These are phyloP conservation scores for Eutolmus rufibarbis DNA, from an alignment of 2,888 invertebrate species.

Conservation along the genomic window DNA sequence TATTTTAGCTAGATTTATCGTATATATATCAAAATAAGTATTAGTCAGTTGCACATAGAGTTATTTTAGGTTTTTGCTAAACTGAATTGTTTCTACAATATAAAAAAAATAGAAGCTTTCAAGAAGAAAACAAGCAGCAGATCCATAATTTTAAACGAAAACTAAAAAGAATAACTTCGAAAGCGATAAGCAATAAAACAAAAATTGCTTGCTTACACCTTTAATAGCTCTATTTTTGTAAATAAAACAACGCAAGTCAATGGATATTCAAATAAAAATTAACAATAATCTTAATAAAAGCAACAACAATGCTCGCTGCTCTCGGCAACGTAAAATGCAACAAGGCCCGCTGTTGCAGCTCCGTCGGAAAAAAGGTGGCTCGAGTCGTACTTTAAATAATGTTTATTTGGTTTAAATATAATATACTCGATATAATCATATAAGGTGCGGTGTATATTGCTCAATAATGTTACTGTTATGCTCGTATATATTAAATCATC, in stretches of 20 bases:
- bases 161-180: background rate
- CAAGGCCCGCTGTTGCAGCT: background rate
- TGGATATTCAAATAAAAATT: slow-evolving; percentile 4
- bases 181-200: background rate
- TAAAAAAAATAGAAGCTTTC: too few relatives aligned
- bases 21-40: too few relatives aligned
- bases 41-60: too few relatives aligned
- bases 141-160: background rate
- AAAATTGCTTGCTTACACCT: slow-evolving; percentile 1
- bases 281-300: slow-evolving; percentile 28
- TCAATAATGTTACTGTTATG: slow-evolving; percentile 37
- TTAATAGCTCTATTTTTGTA: slow-evolving; percentile 16
- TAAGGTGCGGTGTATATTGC: slow-evolving; percentile 20
- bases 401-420: slow-evolving; percentile 40
- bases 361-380: slow-evolving; percentile 23
- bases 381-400: slow-evolving; percentile 34
- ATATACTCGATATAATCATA: slow-evolving; percentile 30
- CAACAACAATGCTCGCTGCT: slow-evolving; percentile 11
- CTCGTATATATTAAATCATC: slow-evolving; percentile 37
- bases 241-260: slow-evolving; percentile 5
- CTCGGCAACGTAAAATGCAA: slow-evolving; percentile 25
- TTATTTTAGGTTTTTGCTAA: too few relatives aligned
- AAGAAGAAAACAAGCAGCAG: background rate
- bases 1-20: too few relatives aligned
- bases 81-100: too few relatives aligned